phyloP scores from a whole-genome alignment of 2,797 vertebrate genomes.

The Acipenser ruthenus region DNA sequence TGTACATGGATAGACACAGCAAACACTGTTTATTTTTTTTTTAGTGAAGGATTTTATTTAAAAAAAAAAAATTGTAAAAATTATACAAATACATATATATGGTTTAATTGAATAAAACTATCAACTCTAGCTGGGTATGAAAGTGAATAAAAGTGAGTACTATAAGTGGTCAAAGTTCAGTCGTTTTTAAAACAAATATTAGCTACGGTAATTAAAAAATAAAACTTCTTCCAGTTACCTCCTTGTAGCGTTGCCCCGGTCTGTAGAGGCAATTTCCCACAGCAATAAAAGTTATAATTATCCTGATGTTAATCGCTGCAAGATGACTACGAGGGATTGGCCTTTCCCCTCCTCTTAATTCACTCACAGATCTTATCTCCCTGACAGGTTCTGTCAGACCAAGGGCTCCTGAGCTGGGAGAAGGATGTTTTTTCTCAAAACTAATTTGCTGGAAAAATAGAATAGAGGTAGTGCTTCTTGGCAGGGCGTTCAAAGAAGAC shows the following conservation, averaged over 20 bases:
- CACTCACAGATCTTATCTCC: constrained; percentile 58
- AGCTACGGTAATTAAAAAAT: constrained; percentile 36
- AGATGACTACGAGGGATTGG: constrained; percentile 48
- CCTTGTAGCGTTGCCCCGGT: constrained; percentile 32
- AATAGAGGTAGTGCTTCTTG: constrained; percentile 21
- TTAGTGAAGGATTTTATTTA: too few relatives aligned
- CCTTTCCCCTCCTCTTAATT: constrained; percentile 55
- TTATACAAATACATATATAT: too few relatives aligned
- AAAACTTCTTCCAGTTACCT: constrained; percentile 25
- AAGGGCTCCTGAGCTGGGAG: constrained; percentile 19
- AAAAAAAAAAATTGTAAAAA: too few relatives aligned
- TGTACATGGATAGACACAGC: too few relatives aligned
- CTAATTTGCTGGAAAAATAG: constrained; percentile 44
- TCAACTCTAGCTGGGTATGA: too few relatives aligned
- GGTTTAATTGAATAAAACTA: too few relatives aligned
- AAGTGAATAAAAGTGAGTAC: too few relatives aligned
- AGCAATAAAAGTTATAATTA: constrained; percentile 61
- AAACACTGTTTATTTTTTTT: too few relatives aligned
- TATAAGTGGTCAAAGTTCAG: constrained; percentile 21
- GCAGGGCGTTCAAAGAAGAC: constrained; percentile 13
- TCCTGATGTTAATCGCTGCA: constrained; percentile 58
- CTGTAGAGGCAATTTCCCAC: constrained; percentile 46
- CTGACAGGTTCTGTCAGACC: constrained; percentile 51
- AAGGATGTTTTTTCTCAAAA: constrained; percentile 41
- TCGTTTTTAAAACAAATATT: constrained; percentile 16